Conservation (phyloP, 2,113 vertebrate species). For the Halcyon malimbica region DNA sequence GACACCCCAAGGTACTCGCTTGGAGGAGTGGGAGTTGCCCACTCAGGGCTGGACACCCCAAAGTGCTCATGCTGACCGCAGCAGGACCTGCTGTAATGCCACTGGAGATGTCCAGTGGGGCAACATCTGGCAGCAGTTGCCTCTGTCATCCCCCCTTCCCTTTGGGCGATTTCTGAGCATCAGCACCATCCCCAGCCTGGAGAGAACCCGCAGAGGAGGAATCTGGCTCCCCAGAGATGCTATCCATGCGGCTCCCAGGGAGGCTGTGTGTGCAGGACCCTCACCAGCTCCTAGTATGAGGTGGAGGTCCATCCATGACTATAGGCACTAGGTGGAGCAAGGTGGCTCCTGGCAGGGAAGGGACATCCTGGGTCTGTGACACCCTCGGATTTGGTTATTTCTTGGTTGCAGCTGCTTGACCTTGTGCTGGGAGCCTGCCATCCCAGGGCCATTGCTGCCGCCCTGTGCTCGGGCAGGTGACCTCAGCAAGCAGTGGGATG, state of each 20-base stretch:
- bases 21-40: too few species aligned
- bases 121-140: not conserved
- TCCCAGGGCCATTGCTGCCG: not conserved
- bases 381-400: not conserved
- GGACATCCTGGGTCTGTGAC: not conserved
- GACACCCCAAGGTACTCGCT: too few species aligned
- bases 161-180: not conserved
- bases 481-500: not conserved
- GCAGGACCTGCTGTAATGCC: not conserved
- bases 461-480: fast-evolving
- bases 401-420: not conserved
- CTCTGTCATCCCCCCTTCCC: not conserved
- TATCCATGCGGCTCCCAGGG: fast-evolving
- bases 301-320: fast-evolving
- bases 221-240: not conserved
- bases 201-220: not conserved
- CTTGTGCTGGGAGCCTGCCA: not conserved
- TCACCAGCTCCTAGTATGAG: not conserved
- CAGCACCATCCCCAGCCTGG: not conserved
- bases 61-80: not conserved
- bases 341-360: not conserved
- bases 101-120: not conserved
- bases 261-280: not conserved
- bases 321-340: not conserved
- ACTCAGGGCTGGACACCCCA: fast-evolving